These are phyloP conservation scores for Coregonus suidteri DNA, from an alignment of 2,797 vertebrate genomes.

Conservation along the genomic window DNA sequence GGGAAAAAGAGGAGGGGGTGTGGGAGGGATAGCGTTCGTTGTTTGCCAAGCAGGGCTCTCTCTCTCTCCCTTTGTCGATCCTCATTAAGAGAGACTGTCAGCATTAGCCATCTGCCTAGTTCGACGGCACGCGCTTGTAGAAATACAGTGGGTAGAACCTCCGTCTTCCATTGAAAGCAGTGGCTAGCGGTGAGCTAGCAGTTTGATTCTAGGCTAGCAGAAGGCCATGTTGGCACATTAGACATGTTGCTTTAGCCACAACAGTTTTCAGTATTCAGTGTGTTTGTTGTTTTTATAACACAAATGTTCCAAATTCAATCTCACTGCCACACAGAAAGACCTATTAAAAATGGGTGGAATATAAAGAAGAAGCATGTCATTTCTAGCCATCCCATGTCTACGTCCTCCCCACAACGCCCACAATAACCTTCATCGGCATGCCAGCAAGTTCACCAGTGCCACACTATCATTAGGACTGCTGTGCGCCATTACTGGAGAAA, in stretches of 20 bases:
- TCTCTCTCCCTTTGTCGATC: conserved; percentile 28
- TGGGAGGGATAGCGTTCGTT: conserved; percentile 12
- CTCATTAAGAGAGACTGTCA: conserved; percentile 48
- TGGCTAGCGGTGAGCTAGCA: neutral
- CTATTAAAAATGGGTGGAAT: neutral
- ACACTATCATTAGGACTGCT: conserved; percentile 33
- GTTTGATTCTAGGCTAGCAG: neutral
- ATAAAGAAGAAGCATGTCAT: neutral
- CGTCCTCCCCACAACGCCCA: neutral
- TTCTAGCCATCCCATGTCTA: neutral
- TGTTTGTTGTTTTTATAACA: neutral
- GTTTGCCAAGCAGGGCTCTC: conserved; percentile 21
- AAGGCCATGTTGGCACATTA: neutral
- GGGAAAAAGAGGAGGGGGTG: conserved; percentile 25
- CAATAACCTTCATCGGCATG: neutral
- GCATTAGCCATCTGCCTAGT: conserved; percentile 44
- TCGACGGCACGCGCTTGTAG: neutral
- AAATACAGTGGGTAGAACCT: neutral
- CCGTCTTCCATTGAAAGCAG: neutral
- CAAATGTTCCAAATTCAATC: too few species aligned
- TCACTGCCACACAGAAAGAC: too few species aligned
- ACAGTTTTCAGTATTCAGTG: neutral
- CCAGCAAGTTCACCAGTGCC: conserved; percentile 17
- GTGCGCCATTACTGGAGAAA: conserved; percentile 36
- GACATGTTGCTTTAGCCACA: neutral